Base-by-base conservation (phyloP, 2,888 invertebrate genomes). In the Standfussiana lucernea region DNA sequence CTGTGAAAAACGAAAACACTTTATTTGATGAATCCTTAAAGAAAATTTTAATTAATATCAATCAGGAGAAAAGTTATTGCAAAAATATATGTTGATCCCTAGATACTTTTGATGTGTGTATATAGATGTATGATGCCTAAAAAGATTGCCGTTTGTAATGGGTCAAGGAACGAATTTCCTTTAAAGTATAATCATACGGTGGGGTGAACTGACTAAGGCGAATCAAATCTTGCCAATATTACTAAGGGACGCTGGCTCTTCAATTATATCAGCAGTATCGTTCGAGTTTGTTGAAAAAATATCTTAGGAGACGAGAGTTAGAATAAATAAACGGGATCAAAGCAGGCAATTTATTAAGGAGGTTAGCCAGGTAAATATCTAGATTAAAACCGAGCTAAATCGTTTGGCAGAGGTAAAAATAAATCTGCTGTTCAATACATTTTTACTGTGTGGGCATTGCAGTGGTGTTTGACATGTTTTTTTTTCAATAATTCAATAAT, bases 221-320 rank as follows among this genome's bases (percentile, higher is more conserved):
- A 77, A 77, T 78, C 37, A 82, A 82, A 78, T 78, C 78, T 64
- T 82, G 50, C 32, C 42, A 53, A 76, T 76, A 42, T 50, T 79
- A 47, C 45, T 62, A n/a, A 50, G 59, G 42, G 50, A 37, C 76
- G 50, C 82, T 47, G 66, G 67, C 32, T 53, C 61, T 47, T 45
- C 45, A 83, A 67, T 77, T 77, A 83, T 47, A 35, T 40, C 32
- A 67, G 37, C 13, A 11, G n/a, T 47, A 62, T 53, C 11, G 21
- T 45, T 32, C n/a, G 40, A 66, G 65, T 53, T 50, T 62, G 37
- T 61, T 35, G 35, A 61, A 62, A 82, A 53, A 45, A 53, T n/a
- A 37, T 50, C 50, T 61, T n/a, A 40, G n/a, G 24, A 61, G 37
- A 28, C 37, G 37, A 66, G 50, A 61, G 28, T 53, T 50, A 24